A percentile compares a stretch with the other conserved stretches of the same genome.
Conservation (phyloP, 2,888 invertebrate genomes). For the Linyphia triangularis region DNA sequence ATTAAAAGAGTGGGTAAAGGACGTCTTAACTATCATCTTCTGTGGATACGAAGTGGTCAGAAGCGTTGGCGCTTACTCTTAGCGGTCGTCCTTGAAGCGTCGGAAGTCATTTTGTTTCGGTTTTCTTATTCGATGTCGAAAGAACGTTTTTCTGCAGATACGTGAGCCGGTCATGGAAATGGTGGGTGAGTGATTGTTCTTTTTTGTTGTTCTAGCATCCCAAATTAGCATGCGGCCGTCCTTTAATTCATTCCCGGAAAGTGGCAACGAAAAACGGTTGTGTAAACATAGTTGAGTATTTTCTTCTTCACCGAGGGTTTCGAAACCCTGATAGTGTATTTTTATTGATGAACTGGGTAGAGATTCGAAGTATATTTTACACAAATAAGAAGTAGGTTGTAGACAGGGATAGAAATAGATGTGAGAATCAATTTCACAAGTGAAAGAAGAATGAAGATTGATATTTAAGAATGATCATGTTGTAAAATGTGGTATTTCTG, state of each 20-base stretch:
- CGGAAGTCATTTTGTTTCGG: neutral
- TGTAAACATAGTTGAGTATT: neutral
- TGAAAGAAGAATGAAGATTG: too few species aligned
- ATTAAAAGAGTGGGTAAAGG: neutral
- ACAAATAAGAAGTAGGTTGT: too few species aligned
- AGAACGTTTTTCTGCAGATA: neutral
- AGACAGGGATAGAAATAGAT: too few species aligned
- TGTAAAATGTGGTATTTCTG: too few species aligned
- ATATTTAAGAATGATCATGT: too few species aligned
- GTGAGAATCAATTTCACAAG: too few species aligned
- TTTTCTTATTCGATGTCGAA: neutral
- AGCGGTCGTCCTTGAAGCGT: neutral
- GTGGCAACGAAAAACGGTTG: neutral
- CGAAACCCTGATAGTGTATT: neutral
- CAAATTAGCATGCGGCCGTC: neutral
- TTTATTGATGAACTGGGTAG: too few species aligned
- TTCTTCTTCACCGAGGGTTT: neutral
- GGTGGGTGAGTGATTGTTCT: conserved; percentile 3
- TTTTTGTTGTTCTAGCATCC: neutral
- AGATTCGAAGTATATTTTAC: too few species aligned
- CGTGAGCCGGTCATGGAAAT: neutral
- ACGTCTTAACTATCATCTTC: neutral
- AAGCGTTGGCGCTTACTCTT: neutral
- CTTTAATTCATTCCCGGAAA: conserved; percentile 3
- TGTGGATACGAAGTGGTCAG: neutral